These are phyloP conservation scores for Bombus balteatus DNA, from an alignment of 1,140 invertebrate genomes.

Conservation along the genomic window DNA sequence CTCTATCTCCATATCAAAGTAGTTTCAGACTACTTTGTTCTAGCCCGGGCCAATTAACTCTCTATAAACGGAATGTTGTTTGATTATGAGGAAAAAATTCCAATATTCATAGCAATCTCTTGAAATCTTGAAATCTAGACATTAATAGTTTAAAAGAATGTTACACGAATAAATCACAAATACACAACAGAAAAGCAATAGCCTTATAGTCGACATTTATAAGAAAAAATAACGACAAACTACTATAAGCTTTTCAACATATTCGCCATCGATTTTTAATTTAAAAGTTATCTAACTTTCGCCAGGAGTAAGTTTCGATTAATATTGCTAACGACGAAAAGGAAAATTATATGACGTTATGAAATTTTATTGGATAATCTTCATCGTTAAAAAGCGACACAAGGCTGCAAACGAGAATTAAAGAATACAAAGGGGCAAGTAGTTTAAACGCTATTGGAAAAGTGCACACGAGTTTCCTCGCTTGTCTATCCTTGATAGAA, in stretches of 20 bases:
- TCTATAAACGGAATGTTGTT: neutral
- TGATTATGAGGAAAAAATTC: neutral
- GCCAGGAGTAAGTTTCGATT: no score
- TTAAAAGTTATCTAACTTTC: no score
- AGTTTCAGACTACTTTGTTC: neutral
- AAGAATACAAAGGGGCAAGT: neutral
- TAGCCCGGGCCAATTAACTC: neutral
- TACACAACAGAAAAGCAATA: no score
- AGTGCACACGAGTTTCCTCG: neutral
- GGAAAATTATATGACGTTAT: neutral
- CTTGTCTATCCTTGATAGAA: neutral
- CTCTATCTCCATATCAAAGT: neutral
- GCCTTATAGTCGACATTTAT: no score
- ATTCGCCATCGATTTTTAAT: no score
- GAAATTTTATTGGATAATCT: neutral
- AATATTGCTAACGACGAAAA: no score
- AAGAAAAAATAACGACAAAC: no score
- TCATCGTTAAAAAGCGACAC: no score
- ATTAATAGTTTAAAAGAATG: neutral
- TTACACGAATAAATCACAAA: neutral
- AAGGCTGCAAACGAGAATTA: neutral
- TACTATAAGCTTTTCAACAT: no score
- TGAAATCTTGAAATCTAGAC: neutral
- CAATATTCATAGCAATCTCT: neutral
- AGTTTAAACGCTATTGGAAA: conserved; percentile 17